A percentile compares a stretch with the other conserved stretches of the same genome.
phyloP scores from a whole-genome alignment of 2,113 vertebrate genomes.

The Calyptomena viridis region DNA sequence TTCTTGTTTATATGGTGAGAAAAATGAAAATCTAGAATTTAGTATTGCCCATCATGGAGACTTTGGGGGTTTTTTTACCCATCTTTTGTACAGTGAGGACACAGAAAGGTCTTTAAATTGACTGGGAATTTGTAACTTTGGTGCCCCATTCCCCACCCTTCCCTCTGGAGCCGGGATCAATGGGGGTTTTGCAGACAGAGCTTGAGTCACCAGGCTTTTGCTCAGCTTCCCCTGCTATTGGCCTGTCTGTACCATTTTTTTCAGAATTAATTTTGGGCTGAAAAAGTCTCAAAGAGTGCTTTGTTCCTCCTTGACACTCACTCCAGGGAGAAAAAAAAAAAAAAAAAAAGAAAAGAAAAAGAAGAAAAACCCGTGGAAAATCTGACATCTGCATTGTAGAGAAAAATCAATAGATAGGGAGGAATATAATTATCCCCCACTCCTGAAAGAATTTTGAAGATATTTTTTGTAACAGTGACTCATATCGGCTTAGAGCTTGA shows the following conservation, averaged over 20 bases:
- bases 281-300: slow-evolving; percentile 75
- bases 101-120: neutral
- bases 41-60: neutral
- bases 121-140: neutral
- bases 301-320: slow-evolving; percentile 77
- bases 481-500: slow-evolving; percentile 65
- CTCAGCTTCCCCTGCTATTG: slow-evolving; percentile 45
- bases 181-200: slow-evolving; percentile 47
- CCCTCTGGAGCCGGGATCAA: neutral
- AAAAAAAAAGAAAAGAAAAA: neutral
- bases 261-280: slow-evolving; percentile 74
- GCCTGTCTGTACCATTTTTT: slow-evolving; percentile 50
- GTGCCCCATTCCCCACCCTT: neutral
- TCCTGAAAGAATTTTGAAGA: slow-evolving; percentile 66
- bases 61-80: neutral
- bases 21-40: neutral
- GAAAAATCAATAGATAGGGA: slow-evolving; percentile 72
- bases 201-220: slow-evolving; percentile 44
- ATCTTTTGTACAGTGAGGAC: neutral
- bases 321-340: slow-evolving; percentile 20
- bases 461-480: slow-evolving; percentile 71
- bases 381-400: slow-evolving; percentile 73
- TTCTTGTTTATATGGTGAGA: neutral
- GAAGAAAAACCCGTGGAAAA: slow-evolving; percentile 58
- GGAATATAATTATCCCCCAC: slow-evolving; percentile 74